A percentile compares a stretch with the other conserved stretches of the same genome.
phyloP scores from a whole-genome alignment of 1,140 invertebrate species.

The Centruroides vittatus region DNA sequence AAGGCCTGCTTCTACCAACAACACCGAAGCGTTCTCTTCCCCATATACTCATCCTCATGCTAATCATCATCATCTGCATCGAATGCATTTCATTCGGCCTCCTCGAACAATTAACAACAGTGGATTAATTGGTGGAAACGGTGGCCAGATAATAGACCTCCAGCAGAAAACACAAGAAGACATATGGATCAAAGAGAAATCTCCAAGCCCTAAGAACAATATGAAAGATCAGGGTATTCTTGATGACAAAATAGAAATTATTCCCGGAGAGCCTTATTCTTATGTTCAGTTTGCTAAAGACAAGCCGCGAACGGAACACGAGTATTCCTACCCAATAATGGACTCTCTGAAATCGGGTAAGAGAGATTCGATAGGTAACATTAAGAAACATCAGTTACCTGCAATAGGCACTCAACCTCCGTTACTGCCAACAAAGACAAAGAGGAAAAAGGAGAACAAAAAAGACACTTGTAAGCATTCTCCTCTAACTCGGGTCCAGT shows the following conservation, averaged over 20 bases:
- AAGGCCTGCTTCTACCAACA: slow-evolving; percentile 12
- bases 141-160: background rate
- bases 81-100: slow-evolving; percentile 33
- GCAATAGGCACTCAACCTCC: slow-evolving; percentile 10
- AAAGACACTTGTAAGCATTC: slow-evolving; percentile 9
- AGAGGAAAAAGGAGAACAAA: slow-evolving; percentile 25
- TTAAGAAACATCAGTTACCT: slow-evolving; percentile 38
- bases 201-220: slow-evolving; percentile 1
- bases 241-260: slow-evolving; percentile 19
- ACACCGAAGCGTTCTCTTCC: slow-evolving; percentile 22
- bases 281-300: slow-evolving; percentile 64
- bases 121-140: background rate
- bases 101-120: slow-evolving; percentile 4
- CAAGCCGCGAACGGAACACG: slow-evolving; percentile 43
- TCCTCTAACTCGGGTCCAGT: slow-evolving; percentile 23
- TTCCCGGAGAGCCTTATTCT: slow-evolving; percentile 33
- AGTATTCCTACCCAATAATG: slow-evolving; percentile 65
- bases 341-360: slow-evolving; percentile 30
- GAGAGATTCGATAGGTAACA: slow-evolving; percentile 37
- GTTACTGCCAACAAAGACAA: slow-evolving; percentile 49
- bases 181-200: slow-evolving; percentile 10
- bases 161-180: background rate
- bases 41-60: slow-evolving; percentile 22
- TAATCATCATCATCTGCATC: slow-evolving; percentile 33
- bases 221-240: slow-evolving; percentile 16